Percentiles rank a stretch among this genome's conserved stretches.
Conservation (phyloP, 1,140 invertebrate species). For the Agrypnia vestita region DNA sequence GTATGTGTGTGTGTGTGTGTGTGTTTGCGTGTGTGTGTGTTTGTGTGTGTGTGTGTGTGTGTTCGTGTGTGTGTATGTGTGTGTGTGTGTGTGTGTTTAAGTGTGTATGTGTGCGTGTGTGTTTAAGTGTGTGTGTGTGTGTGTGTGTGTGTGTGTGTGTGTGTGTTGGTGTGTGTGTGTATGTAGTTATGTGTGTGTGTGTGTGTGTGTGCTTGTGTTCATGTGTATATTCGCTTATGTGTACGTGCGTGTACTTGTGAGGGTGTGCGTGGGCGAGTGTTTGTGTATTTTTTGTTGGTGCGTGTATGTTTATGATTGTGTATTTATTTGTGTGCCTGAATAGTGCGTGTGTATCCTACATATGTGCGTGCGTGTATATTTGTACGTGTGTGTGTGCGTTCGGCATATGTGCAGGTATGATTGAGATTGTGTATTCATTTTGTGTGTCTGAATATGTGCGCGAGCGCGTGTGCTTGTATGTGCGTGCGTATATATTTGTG, state of each 20-base stretch:
- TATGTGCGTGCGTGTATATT: neutral
- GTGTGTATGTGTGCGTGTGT: conserved; percentile 15
- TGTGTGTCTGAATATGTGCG: neutral
- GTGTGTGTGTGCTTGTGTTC: neutral
- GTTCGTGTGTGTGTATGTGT: neutral
- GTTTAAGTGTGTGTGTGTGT: neutral
- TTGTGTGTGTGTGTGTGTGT: neutral
- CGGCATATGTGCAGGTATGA: conserved; percentile 4
- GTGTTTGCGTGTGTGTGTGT: neutral
- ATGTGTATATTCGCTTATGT: neutral
- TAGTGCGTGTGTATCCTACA: neutral
- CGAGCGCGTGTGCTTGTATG: neutral
- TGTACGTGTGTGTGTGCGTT: neutral
- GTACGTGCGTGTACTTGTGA: neutral
- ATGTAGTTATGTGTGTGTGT: neutral
- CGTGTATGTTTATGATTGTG: neutral
- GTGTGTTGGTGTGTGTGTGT: neutral
- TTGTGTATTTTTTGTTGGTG: neutral
- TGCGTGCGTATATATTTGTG: neutral
- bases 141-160: conserved; percentile 14
- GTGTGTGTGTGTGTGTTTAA: conserved; percentile 4
- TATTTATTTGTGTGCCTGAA: neutral
- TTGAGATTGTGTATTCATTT: neutral
- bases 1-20: conserved; percentile 3
- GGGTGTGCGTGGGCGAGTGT: neutral